Conservation (phyloP, 2,113 vertebrate genomes). For the Chaetodon trifascialis region DNA sequence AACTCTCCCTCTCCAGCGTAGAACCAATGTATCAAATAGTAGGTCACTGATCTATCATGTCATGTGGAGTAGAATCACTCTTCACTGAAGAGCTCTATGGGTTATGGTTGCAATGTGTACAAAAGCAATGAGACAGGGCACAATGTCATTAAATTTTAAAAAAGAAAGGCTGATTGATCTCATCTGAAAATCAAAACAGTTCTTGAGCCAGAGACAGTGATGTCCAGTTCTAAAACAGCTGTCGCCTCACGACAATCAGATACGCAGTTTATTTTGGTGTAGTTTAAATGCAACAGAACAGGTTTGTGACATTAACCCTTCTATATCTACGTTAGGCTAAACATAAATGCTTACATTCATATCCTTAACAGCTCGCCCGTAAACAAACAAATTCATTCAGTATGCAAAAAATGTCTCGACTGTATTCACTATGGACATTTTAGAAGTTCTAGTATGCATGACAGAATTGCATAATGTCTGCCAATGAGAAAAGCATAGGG, state of each 20-base stretch:
- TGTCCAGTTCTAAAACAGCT: conserved; percentile 76
- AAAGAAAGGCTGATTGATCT: conserved; percentile 75
- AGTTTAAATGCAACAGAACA: conserved; percentile 75
- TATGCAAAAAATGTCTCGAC: conserved; percentile 55
- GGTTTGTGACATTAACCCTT: conserved; percentile 69
- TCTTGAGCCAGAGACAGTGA: conserved; percentile 84
- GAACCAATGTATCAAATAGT: conserved; percentile 57
- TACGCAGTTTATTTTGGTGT: conserved; percentile 78
- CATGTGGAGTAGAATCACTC: conserved; percentile 72
- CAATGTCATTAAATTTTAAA: conserved; percentile 62
- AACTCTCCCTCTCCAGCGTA: conserved; percentile 57
- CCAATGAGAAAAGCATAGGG: conserved; percentile 77
- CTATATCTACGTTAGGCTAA: conserved; percentile 66
- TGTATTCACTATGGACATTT: conserved; percentile 71
- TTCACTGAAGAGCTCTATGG: conserved; percentile 79
- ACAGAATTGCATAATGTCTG: conserved; percentile 85
- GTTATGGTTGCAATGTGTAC: conserved; percentile 76
- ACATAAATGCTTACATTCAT: conserved; percentile 84
- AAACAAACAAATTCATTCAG: conserved; percentile 72
- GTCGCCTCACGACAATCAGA: conserved; percentile 71
- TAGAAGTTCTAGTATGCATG: conserved; percentile 73
- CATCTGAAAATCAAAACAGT: conserved; percentile 84
- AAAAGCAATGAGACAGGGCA: conserved; percentile 77
- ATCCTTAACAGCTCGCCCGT: conserved; percentile 72
- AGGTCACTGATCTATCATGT: conserved; percentile 64